A percentile compares a stretch with the other conserved stretches of the same genome.
These are phyloP conservation scores for Cydia amplana DNA, from an alignment of 1,140 invertebrate genomes.

Conservation along the genomic window DNA sequence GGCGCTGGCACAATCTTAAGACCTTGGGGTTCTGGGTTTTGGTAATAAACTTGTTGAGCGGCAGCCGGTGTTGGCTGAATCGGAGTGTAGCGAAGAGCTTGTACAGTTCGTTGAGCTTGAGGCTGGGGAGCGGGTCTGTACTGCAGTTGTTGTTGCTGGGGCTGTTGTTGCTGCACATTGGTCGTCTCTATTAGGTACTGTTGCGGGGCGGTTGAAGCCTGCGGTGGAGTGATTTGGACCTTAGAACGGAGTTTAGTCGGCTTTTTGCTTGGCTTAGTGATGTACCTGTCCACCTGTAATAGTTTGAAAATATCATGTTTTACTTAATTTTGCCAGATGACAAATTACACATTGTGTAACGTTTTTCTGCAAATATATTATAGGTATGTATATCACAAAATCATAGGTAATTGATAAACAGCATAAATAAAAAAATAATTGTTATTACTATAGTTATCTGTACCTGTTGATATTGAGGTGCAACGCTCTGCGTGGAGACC, in stretches of 20 bases:
- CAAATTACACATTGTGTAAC: no score
- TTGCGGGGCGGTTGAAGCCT: constrained; percentile 61
- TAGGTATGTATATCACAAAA: no score
- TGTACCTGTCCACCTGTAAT: constrained; percentile 68
- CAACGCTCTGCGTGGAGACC: constrained; percentile 49
- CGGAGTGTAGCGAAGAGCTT: constrained; percentile 65
- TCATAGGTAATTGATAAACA: no score
- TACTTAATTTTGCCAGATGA: neutral
- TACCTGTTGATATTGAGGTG: constrained; percentile 66
- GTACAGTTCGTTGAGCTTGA: constrained; percentile 58
- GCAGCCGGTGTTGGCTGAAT: constrained; percentile 53
- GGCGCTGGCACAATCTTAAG: constrained; percentile 69
- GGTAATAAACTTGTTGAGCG: constrained; percentile 58
- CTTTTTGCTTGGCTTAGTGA: constrained; percentile 68
- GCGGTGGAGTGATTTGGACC: constrained; percentile 51
- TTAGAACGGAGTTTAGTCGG: constrained; percentile 66
- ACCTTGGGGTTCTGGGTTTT: constrained; percentile 68
- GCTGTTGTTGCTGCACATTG: constrained; percentile 63
- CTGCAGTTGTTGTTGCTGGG: constrained; percentile 38
- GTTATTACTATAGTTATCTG: no score
- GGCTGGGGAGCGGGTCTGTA: constrained; percentile 43
- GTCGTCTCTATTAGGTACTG: constrained; percentile 75
- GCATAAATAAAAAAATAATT: no score
- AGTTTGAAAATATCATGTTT: constrained; percentile 28
- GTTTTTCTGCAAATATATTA: no score